phyloP scores from a whole-genome alignment of 2,888 invertebrate genomes.

The Smittia sp. region DNA sequence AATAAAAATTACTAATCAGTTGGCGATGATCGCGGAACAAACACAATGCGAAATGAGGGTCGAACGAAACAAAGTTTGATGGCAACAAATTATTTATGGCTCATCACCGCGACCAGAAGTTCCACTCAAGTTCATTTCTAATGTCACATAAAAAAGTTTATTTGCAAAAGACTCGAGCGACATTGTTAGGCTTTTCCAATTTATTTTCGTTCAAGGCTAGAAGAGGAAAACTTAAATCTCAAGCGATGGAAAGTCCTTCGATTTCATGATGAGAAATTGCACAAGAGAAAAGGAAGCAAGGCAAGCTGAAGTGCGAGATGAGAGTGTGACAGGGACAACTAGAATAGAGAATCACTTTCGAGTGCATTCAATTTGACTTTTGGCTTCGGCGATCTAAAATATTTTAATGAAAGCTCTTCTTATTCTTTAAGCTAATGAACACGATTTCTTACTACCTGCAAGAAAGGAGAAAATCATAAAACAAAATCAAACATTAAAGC shows the following conservation, averaged over 20 bases:
- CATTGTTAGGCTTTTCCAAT: background rate
- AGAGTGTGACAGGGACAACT: background rate
- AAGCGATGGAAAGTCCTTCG: background rate
- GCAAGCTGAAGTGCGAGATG: background rate
- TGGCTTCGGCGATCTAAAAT: slow-evolving; percentile 9
- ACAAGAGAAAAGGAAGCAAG: background rate
- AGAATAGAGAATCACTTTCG: slow-evolving; percentile 23
- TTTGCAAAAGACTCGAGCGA: background rate
- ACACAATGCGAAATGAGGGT: background rate
- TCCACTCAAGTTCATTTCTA: background rate
- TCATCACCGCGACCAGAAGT: background rate
- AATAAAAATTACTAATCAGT: slow-evolving; percentile 8
- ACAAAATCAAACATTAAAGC: slow-evolving; percentile 14
- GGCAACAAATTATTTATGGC: background rate
- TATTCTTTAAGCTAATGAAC: slow-evolving; percentile 35
- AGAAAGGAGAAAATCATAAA: slow-evolving; percentile 30
- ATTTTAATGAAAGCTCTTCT: background rate
- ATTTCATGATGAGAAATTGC: background rate
- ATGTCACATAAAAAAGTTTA: background rate
- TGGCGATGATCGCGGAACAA: background rate
- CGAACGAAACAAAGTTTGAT: too few relatives aligned
- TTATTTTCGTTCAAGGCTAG: background rate
- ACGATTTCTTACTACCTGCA: slow-evolving; percentile 27
- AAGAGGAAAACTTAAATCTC: background rate
- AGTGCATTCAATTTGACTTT: slow-evolving; percentile 39